Base-by-base conservation (phyloP, 2,113 vertebrate genomes). In the Plectropomus leopardus region DNA sequence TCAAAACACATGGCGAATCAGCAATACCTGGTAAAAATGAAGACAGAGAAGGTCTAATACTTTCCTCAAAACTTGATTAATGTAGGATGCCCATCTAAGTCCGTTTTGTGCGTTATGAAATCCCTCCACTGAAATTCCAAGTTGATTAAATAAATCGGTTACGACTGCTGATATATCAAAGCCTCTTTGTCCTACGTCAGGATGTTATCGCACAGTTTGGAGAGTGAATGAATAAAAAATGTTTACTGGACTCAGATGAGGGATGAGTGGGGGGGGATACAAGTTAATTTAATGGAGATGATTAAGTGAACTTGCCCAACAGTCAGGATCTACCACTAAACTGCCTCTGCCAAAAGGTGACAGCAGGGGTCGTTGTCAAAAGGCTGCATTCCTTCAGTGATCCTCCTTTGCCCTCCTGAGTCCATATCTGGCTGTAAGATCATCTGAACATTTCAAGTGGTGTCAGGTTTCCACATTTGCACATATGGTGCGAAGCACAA, bases 111-210 rank as follows among this genome's bases (percentile, higher is more conserved):
- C 7, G 0, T 65, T 69, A 83, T 45, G 21, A 89, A 91, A 81
- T 64, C 48, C 3, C 14, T 84, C 65, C 17, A 4, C 40, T 51
- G 32, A 73, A 61, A 79, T 81, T 80, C 63, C 73, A 80, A 66
- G 30, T 44, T 69, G 9, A 80, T 91, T 80, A 74, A 67, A 59
- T 84, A 78, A 82, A 83, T 72, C 60, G 16, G 72, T 86, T 85
- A 84, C 6, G 50, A 76, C 16, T 28, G 64, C 57, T 36, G 32
- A 64, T 13, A 66, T 58, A 55, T 86, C 72, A 80, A 88, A 81
- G 66, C 47, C 45, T 77, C 78, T 83, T 83, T 86, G 69, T 80
- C 61, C 34, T 0, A 50, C 11, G 3, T 72, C 59, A 69, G 45
- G 55, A 82, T 48, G 74, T 48, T 60, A 47, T 47, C 16, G 13